Conservation (phyloP, 2,113 vertebrate species). For the Anolis carolinensis region DNA sequence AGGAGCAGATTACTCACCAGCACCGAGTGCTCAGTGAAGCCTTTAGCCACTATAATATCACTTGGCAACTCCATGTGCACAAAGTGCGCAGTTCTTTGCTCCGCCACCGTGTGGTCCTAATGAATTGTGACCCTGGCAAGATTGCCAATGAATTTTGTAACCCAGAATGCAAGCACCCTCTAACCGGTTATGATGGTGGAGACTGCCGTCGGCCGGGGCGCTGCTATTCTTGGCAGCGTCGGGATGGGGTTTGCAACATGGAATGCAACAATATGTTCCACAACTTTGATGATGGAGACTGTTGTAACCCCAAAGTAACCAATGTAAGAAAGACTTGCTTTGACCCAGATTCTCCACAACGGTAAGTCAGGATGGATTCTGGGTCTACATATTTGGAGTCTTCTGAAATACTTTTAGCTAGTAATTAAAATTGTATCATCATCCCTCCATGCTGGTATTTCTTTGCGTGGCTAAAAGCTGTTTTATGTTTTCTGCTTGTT, state of each 20-base stretch:
- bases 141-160: conserved; percentile 94
- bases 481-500: not conserved
- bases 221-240: conserved; percentile 91
- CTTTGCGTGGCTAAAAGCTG: not conserved
- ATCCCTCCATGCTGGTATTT: too few species aligned
- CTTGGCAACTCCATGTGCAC: conserved; percentile 83
- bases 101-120: conserved; percentile 82
- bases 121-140: conserved; percentile 91
- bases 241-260: conserved; percentile 87
- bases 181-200: conserved; percentile 91
- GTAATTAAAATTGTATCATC: not conserved
- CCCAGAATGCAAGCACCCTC: conserved; percentile 90
- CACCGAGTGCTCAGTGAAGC: conserved; percentile 83
- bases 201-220: conserved; percentile 87
- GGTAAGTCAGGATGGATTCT: conserved; percentile 73
- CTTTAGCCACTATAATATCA: conserved; percentile 91
- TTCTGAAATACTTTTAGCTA: not conserved
- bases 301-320: conserved; percentile 84
- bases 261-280: conserved; percentile 94
- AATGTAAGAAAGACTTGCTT: conserved; percentile 91
- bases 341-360: conserved; percentile 89
- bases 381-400: not conserved
- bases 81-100: conserved; percentile 85
- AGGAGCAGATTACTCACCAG: conserved; percentile 84
- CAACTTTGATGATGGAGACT: conserved; percentile 95